Evolutionary conservation across 2,888 invertebrate genomes (phyloP).

Genomic region (Melanophora roralis): DNA sequence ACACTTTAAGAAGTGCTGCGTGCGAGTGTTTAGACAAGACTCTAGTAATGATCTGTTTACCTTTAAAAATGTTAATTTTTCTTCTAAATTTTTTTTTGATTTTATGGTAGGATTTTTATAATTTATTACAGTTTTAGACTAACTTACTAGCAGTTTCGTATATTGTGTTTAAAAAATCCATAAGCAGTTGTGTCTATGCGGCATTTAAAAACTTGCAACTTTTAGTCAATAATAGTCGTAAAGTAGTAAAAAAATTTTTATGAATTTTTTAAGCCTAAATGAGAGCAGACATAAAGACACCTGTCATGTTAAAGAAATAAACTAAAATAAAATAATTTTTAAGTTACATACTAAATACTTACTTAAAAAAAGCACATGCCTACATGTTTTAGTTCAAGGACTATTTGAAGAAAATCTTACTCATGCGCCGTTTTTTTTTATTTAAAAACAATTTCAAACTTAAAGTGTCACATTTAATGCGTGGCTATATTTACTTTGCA

Average conservation of each 20-base stretch:
- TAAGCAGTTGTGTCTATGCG: too few relatives aligned
- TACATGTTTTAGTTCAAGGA: constrained; percentile 58
- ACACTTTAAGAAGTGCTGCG: constrained; percentile 29
- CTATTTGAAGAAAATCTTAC: constrained; percentile 2
- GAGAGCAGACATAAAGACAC: constrained; percentile 53
- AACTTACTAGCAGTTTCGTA: constrained; percentile 14
- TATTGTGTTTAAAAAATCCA: neutral
- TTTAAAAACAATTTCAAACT: neutral
- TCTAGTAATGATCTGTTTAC: constrained; percentile 45
- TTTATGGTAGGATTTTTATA: constrained; percentile 34
- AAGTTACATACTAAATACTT: constrained; percentile 35
- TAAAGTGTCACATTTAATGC: constrained; percentile 33
- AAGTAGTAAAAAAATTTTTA: constrained; percentile 20
- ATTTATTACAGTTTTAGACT: constrained; percentile 35
- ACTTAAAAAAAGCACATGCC: constrained; percentile 5
- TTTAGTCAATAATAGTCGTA: constrained; percentile 33
- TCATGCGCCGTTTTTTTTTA: neutral
- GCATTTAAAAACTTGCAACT: constrained; percentile 27
- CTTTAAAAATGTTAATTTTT: constrained; percentile 59
- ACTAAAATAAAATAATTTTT: constrained; percentile 22
- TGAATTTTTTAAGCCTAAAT: constrained; percentile 39
- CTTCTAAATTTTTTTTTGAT: constrained; percentile 23
- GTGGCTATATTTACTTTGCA: constrained; percentile 29
- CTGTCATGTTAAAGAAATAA: constrained; percentile 56
- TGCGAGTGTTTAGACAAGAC: constrained; percentile 15